Conservation (phyloP, 2,113 vertebrate genomes). For the Salminus brasiliensis region DNA sequence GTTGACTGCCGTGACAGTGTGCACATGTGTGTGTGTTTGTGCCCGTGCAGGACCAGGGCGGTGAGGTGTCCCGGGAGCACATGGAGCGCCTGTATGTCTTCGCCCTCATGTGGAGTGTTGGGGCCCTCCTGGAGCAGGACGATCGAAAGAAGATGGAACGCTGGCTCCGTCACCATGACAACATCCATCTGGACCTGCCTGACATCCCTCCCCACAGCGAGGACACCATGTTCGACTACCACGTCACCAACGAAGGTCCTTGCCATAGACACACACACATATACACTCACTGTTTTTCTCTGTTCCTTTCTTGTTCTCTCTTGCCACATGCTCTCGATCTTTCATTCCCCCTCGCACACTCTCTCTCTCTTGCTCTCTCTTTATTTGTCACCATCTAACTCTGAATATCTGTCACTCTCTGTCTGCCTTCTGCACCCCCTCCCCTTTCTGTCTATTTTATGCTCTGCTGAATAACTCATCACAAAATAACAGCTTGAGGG, state of each 20-base stretch:
- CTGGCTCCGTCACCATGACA: constrained; percentile 80
- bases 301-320: neutral
- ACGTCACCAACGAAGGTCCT: constrained; percentile 84
- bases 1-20: too few relatives aligned
- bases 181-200: constrained; percentile 79
- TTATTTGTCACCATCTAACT: neutral
- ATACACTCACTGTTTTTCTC: neutral
- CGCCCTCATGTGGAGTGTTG: constrained; percentile 93
- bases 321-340: too few relatives aligned
- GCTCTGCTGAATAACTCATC: constrained; percentile 2
- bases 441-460: neutral
- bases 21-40: neutral
- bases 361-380: neutral
- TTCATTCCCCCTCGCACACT: neutral
- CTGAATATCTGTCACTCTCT: neutral
- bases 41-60: constrained; percentile 85
- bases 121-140: constrained; percentile 85
- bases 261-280: constrained; percentile 12
- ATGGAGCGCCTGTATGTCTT: constrained; percentile 90
- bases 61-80: constrained; percentile 78
- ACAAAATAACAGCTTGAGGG: neutral
- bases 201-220: constrained; percentile 70
- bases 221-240: constrained; percentile 89
- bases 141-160: constrained; percentile 85
- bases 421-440: neutral